Evolutionary conservation across 2,113 vertebrate genomes (phyloP), one percentile per base, ranked within the genome.

Genomic region (Malurus cyaneus): DNA sequence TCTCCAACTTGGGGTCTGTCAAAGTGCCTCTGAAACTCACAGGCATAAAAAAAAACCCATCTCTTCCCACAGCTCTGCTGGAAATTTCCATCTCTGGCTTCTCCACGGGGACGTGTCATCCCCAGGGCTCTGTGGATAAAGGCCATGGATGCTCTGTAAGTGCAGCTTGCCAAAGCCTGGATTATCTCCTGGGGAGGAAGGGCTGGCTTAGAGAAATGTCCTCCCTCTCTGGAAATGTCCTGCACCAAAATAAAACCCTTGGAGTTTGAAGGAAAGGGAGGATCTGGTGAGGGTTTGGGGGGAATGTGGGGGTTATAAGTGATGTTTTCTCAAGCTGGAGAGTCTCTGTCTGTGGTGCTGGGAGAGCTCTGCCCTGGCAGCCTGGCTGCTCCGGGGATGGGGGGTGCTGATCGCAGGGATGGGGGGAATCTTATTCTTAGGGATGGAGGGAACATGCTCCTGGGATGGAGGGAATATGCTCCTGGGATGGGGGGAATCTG

Each of bases 31-130:
- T 77, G 92, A 83, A 77, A 70, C 41, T 67, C 76, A 50, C 20
- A 83, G 31, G 64, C 56, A 80, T 74, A 85, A 46, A 39, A 71
- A 83, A 69, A 1, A 2, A n/a, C n/a, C 5, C 32, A 7, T 8
- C 64, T 52, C 71, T 93, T 90, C 64, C 59, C 41, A 52, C 41
- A 90, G 67, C 85, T 83, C 79, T 42, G 36, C 71, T 86, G 81
- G 93, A 89, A 91, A 70, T 91, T 87, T 92, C 74, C 87, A 88
- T n/a, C 79, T 66, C 85, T 89, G 86, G 18, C 70, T 89, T 54
- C 91, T 82, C 93, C 39, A 16, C 5, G 0, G 89, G 93, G 60
- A 61, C 47, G 32, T 21, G 1, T 54, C 17, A 8, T 9, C 70
- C 49, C 80, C 59, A 32, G 66, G 86, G 66, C 32, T 91, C 6